phyloP scores from a whole-genome alignment of 2,113 vertebrate genomes.

The Triplophysa tibetana region DNA sequence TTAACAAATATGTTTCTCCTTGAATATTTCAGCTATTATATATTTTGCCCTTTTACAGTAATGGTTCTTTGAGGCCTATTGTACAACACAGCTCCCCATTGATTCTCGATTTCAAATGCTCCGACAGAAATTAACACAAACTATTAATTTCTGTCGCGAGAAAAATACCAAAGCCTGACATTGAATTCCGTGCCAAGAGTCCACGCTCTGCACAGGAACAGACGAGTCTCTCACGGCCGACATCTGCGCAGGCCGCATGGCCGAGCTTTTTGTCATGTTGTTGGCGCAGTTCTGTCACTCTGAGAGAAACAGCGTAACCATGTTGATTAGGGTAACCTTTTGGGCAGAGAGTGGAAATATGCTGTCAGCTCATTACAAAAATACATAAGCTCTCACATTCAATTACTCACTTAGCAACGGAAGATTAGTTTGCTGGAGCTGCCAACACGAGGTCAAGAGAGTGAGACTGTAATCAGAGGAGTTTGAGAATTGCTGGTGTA shows the following conservation, averaged over 20 bases:
- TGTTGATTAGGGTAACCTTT: slow-evolving; percentile 74
- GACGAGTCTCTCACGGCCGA: slow-evolving; percentile 62
- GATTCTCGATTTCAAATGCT: background rate
- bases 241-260: slow-evolving; percentile 57
- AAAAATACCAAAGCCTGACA: slow-evolving; percentile 48
- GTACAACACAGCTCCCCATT: background rate
- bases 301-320: slow-evolving; percentile 77
- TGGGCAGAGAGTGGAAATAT: slow-evolving; percentile 74
- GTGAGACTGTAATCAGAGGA: slow-evolving; percentile 75
- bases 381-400: slow-evolving; percentile 84
- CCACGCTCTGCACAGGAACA: slow-evolving; percentile 51
- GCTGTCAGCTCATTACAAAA: slow-evolving; percentile 82
- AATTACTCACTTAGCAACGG: slow-evolving; percentile 81
- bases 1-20: no score
- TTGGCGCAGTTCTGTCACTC: slow-evolving; percentile 78
- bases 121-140: slow-evolving; percentile 28
- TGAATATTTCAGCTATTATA: no score
- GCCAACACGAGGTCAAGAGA: slow-evolving; percentile 74
- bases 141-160: slow-evolving; percentile 40
- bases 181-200: slow-evolving; percentile 51
- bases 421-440: slow-evolving; percentile 73
- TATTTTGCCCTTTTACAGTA: no score
- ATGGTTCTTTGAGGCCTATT: background rate
- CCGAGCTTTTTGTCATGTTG: slow-evolving; percentile 72
- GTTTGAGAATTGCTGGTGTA: slow-evolving; percentile 54